A percentile compares a stretch with the other conserved stretches of the same genome.
Conservation (phyloP, 2,888 invertebrate genomes). For the Pollenia griseotomentosa region DNA sequence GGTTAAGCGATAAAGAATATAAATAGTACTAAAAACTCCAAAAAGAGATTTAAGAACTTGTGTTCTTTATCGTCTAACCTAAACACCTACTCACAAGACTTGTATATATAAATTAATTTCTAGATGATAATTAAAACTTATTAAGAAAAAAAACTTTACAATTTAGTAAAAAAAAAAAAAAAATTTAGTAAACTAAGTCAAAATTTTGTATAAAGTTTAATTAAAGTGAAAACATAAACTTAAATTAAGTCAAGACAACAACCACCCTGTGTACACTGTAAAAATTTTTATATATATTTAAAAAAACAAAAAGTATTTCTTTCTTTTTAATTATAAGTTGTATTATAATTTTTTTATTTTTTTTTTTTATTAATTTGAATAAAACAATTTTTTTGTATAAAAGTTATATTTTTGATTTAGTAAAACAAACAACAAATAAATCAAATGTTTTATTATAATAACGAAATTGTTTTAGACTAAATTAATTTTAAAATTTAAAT, state of each 20-base stretch:
- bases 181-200: constrained; percentile 67
- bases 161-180: constrained; percentile 52
- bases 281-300: constrained; percentile 60
- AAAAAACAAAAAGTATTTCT: constrained; percentile 12
- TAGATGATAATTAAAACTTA: constrained; percentile 77
- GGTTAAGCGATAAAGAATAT: constrained; percentile 1
- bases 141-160: constrained; percentile 74
- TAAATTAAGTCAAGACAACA: constrained; percentile 74
- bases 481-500: constrained; percentile 69
- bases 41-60: neutral
- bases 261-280: constrained; percentile 74
- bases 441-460: constrained; percentile 40
- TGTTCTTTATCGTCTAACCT: constrained; percentile 10
- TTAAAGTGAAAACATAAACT: constrained; percentile 30
- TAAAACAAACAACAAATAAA: constrained; percentile 14
- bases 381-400: constrained; percentile 65
- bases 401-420: constrained; percentile 62
- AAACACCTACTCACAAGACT: constrained; percentile 81
- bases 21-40: constrained; percentile 30
- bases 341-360: constrained; percentile 64
- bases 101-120: constrained; percentile 79
- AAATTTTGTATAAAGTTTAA: constrained; percentile 76
- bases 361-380: neutral
- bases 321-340: constrained; percentile 58
- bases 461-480: constrained; percentile 69